These are phyloP conservation scores for Herpetotheres cachinnans DNA, from an alignment of 2,113 vertebrate genomes.

Conservation along the genomic window DNA sequence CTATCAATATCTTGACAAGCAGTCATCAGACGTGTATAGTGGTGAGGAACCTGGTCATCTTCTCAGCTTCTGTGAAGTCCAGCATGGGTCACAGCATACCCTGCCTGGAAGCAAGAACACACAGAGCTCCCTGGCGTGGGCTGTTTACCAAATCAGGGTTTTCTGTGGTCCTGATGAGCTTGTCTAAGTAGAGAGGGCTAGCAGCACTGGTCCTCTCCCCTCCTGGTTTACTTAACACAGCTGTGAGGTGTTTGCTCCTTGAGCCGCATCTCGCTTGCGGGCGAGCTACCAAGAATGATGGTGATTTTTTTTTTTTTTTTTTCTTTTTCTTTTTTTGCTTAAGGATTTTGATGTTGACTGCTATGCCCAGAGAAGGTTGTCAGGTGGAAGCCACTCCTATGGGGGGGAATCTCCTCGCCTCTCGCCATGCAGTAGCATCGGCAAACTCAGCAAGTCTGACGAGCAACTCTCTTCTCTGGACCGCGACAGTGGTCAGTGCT, in stretches of 20 bases:
- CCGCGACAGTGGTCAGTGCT: slow-evolving; percentile 96
- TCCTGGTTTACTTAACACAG: background rate
- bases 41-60: background rate
- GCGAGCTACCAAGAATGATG: background rate
- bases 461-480: slow-evolving; percentile 96
- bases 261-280: background rate
- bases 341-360: slow-evolving; percentile 92
- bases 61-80: background rate
- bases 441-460: slow-evolving; percentile 95
- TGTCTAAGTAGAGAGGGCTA: background rate
- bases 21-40: background rate
- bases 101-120: background rate
- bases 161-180: background rate
- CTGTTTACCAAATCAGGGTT: background rate
- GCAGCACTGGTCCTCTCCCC: background rate
- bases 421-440: slow-evolving; percentile 93
- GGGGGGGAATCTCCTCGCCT: slow-evolving; percentile 93
- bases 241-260: background rate
- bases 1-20: background rate
- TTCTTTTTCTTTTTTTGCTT: background rate
- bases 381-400: slow-evolving; percentile 93
- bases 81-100: background rate
- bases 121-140: background rate
- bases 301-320: background rate
- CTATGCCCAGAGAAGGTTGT: slow-evolving; percentile 89